Evolutionary conservation across 2,888 invertebrate species (phyloP).

Genomic region (Gymnoscelis rufifasciata): DNA sequence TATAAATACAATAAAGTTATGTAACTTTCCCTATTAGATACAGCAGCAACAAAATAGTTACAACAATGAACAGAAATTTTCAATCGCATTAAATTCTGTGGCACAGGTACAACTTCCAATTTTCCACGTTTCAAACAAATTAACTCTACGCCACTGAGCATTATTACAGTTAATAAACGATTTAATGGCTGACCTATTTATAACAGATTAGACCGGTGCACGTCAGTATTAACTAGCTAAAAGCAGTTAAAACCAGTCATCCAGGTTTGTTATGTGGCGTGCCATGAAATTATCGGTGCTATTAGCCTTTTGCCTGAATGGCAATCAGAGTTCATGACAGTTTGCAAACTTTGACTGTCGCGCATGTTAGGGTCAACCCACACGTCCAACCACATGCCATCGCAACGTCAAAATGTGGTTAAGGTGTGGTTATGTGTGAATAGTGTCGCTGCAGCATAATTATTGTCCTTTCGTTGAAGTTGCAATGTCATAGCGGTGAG

Average conservation of each 20-base stretch:
- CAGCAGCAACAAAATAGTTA: conserved; percentile 16
- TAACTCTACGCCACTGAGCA: conserved; percentile 47
- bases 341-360: conserved; percentile 16
- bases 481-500: too few relatives aligned
- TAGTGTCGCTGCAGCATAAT: too few relatives aligned
- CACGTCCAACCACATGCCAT: too few relatives aligned
- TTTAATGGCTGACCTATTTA: conserved; percentile 50
- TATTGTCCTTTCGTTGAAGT: too few relatives aligned
- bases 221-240: conserved; percentile 36
- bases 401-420: too few relatives aligned
- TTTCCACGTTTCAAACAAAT: conserved; percentile 50
- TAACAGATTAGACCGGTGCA: conserved; percentile 44
- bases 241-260: conserved; percentile 22
- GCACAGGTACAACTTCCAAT: conserved; percentile 39
- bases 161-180: conserved; percentile 52
- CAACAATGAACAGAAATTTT: conserved; percentile 30
- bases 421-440: too few relatives aligned
- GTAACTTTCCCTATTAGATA: too few relatives aligned
- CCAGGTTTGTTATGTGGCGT: conserved; percentile 28
- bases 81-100: conserved; percentile 36
- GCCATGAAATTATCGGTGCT: conserved; percentile 25
- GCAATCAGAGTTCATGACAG: conserved; percentile 23
- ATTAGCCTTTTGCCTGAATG: conserved; percentile 24
- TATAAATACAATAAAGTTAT: too few relatives aligned
- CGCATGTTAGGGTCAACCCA: too few relatives aligned